Conservation (phyloP, 2,888 invertebrate genomes). For the Lamproptera curius region DNA sequence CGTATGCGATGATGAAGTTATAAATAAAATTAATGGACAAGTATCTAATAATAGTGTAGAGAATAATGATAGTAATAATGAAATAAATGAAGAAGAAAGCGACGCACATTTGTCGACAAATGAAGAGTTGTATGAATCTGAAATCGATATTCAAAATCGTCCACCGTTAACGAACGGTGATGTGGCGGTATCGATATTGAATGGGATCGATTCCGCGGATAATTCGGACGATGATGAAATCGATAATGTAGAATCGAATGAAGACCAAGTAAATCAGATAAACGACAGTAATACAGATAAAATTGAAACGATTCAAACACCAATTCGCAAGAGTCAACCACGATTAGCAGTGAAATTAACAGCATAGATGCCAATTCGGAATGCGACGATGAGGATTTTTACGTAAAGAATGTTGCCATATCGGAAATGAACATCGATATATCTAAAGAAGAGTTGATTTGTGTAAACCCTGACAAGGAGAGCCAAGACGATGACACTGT, state of each 20-base stretch:
- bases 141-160: background rate
- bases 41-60: background rate
- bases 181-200: background rate
- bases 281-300: background rate
- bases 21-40: background rate
- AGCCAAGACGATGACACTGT: background rate
- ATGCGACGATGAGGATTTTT: background rate
- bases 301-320: background rate
- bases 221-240: too few species aligned
- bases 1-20: constrained; percentile 13
- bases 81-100: background rate
- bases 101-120: background rate
- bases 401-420: background rate
- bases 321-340: background rate
- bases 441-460: too few species aligned
- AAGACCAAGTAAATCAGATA: background rate
- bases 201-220: background rate
- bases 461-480: too few species aligned
- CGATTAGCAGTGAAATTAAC: background rate
- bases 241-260: background rate
- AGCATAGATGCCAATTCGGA: background rate
- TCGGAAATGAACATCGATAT: background rate
- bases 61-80: background rate
- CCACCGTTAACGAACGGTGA: background rate
- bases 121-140: background rate